Base-by-base conservation (phyloP, 2,113 vertebrate species). In the Oncorhynchus gorbuscha region DNA sequence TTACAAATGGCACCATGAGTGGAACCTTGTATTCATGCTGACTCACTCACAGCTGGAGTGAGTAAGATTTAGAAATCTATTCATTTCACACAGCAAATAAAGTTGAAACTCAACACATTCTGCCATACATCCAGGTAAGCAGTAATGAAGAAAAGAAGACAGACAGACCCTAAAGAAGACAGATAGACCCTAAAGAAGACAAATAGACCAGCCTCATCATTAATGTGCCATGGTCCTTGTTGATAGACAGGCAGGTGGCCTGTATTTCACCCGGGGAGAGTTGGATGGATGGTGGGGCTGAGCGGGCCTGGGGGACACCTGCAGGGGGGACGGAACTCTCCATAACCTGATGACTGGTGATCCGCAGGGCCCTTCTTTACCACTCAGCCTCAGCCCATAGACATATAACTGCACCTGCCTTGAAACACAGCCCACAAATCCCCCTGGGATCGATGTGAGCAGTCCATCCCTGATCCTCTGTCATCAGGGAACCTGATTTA, bases 401-500 rank as follows among this genome's bases (percentile, higher is more conserved):
- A 70, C 45, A 72, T 76, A 85, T 85, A 90, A 86, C 69, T 69
- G 69, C 72, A 81, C 78, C 81, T 83, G 79, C 79, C 84, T 75
- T 32, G 32, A 76, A 8, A 9, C 65, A 24, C 69, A 71, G 69
- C 62, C 61, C 69, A 85, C 84, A 90, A 86, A 88, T 88, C 86
- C 68, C 8, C 4, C 65, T 45, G 65, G 70, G 35, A 86, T 87
- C 76, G 69, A 85, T 85, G 74, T 76, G 76, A 67, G 71, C 80
- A 69, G 71, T 65, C 69, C 65, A 65, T 81, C 69, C 48, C 80
- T 61, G 83, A 85, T 51, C 64, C 59, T 28, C 9, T 32, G 64
- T 16, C 11, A n/a, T 20, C 55, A 32, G 61, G 72, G 74, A 68
- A 65, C 59, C 51, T 88, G 86, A 89, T 89, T 90, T 88, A 91